These are phyloP conservation scores for Apostichopus leukothele DNA, from an alignment of 53 echinoderm and acorn worm genomes.

Conservation along the genomic window DNA sequence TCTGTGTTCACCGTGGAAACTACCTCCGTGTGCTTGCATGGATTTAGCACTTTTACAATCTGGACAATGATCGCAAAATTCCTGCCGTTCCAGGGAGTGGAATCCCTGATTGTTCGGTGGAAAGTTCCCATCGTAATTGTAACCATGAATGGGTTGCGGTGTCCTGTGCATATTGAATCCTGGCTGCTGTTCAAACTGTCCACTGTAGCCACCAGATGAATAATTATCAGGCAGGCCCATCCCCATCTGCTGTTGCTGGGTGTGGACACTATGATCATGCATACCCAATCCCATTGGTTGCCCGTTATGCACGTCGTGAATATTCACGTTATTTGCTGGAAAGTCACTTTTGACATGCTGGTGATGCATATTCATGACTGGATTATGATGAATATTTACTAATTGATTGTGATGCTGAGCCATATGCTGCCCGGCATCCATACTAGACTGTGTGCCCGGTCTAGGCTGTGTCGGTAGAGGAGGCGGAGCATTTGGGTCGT, in stretches of 20 bases:
- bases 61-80: slow-evolving; percentile 36
- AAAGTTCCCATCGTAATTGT: slow-evolving; percentile 7
- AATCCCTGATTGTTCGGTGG: not conserved
- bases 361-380: slow-evolving; percentile 15
- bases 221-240: slow-evolving; percentile 35
- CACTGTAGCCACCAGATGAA: slow-evolving; percentile 2
- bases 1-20: slow-evolving; percentile 32
- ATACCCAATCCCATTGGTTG: slow-evolving; percentile 31
- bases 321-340: slow-evolving; percentile 44
- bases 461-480: slow-evolving; percentile 55
- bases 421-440: slow-evolving; percentile 28
- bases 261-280: slow-evolving; percentile 3
- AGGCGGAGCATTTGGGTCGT: slow-evolving; percentile 46
- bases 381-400: slow-evolving; percentile 37
- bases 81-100: slow-evolving; percentile 19
- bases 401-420: slow-evolving; percentile 1
- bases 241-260: slow-evolving; percentile 29
- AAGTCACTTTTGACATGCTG: slow-evolving; percentile 18
- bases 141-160: slow-evolving; percentile 18
- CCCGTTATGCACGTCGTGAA: slow-evolving; percentile 6
- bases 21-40: not conserved
- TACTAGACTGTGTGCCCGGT: slow-evolving; percentile 10
- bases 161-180: slow-evolving; percentile 1
- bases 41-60: slow-evolving; percentile 21
- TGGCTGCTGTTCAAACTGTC: slow-evolving; percentile 13